Evolutionary conservation across 2,888 invertebrate genomes (phyloP), one percentile per base, ranked within the genome.

Genomic region (Teinopalpus imperialis): DNA sequence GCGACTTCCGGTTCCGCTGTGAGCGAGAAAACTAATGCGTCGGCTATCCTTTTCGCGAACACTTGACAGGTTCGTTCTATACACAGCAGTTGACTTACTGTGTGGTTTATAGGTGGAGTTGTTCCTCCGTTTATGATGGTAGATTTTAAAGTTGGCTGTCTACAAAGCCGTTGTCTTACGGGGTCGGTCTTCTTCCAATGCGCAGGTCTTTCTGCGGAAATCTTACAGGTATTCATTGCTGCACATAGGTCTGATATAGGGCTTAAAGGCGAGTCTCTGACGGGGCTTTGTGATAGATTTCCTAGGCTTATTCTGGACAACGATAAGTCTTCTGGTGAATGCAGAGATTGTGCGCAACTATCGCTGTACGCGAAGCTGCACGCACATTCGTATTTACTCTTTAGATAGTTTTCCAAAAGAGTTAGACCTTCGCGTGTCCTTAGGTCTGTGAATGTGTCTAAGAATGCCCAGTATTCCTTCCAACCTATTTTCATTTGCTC

Each of bases 391-490:
- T 90, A 90, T 66, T 90, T 90, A 2, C 74, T 66, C 58, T 90
- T 90, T 13, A 98, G 81, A 80, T 94, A 94, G 30, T 90, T 89
- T 70, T 98, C 97, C 5, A 98, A 75, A 27, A 92, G 83, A 0
- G 78, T 63, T 4, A 98, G 86, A 0, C 98, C 98, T 43, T 94
- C 93, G 0, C 83, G 68, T 0, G 94, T 91, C 0, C 93, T 80
- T 3, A 98, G 88, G 74, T 98, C 94, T 0, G 94, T 90, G 74
- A 95, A 97, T 1, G 91, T 91, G 57, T 94, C 93, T 7, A 98
- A 81, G 71, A 98, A 98, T 3, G 94, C 93, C 98, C 98, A 98
- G 79, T 96, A 96, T 67, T 98, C 98, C 50, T 92, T 93, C 98
- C 98, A 98, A 5, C 92, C 91, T 0, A 96, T 90, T 41, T 93